Evolutionary conservation across 2,797 vertebrate species (phyloP).

Genomic region (Lerista edwardsae): DNA sequence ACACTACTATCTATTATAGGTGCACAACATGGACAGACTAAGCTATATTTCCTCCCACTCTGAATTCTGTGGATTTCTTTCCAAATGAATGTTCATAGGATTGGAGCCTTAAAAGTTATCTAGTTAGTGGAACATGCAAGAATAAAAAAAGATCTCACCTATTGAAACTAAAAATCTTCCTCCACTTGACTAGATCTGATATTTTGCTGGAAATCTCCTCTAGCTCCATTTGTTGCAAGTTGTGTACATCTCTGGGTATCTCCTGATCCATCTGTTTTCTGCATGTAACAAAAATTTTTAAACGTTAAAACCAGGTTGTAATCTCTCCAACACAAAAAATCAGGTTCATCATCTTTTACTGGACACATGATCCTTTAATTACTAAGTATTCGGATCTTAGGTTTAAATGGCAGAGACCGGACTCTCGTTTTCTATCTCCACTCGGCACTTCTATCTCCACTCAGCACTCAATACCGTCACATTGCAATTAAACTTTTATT

Average conservation of each 20-base stretch:
- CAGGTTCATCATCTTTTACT: background rate
- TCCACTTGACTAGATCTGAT: slow-evolving; percentile 78
- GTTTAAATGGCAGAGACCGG: slow-evolving; percentile 15
- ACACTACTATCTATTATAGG: background rate
- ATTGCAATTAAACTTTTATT: slow-evolving; percentile 50
- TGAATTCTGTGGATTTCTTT: too few species aligned
- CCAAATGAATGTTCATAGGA: background rate
- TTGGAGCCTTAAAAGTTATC: background rate
- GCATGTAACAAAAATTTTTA: background rate
- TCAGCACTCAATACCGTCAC: slow-evolving; percentile 30
- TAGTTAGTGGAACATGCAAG: background rate
- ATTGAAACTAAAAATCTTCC: slow-evolving; percentile 75
- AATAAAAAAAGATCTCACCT: slow-evolving; percentile 67
- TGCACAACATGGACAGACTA: background rate
- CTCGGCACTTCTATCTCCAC: slow-evolving; percentile 20
- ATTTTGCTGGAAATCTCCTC: slow-evolving; percentile 80
- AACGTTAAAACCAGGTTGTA: background rate
- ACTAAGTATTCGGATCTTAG: background rate
- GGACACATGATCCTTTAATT: background rate
- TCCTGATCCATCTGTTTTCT: slow-evolving; percentile 16
- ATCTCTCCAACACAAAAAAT: background rate
- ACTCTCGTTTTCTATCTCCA: background rate
- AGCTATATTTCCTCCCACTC: background rate
- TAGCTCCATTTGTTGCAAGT: slow-evolving; percentile 61
- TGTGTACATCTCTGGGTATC: background rate